A percentile compares a stretch with the other conserved stretches of the same genome.
These are phyloP conservation scores for Podarcis raffonei DNA, from an alignment of 2,113 vertebrate species.

Conservation along the genomic window DNA sequence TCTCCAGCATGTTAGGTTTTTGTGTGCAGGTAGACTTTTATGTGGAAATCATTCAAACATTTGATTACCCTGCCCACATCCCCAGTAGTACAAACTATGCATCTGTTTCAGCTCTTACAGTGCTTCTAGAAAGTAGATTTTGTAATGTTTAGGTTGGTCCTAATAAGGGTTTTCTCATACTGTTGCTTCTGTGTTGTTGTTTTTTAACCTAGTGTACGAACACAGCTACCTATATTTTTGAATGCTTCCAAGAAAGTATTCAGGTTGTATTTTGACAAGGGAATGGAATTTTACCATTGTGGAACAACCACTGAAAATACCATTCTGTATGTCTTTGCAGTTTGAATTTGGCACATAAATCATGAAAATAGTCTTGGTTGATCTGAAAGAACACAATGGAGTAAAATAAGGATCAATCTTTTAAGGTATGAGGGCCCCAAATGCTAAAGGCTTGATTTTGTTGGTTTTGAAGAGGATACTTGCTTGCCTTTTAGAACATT, in stretches of 20 bases:
- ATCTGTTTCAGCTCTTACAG: neutral
- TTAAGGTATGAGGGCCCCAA: neutral
- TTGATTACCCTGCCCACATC: no score
- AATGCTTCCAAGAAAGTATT: neutral
- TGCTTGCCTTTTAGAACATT: constrained; percentile 25
- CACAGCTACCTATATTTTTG: neutral
- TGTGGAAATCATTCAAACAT: neutral
- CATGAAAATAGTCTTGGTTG: neutral
- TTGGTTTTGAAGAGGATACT: neutral
- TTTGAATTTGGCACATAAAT: neutral
- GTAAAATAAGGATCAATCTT: neutral
- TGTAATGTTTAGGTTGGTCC: neutral
- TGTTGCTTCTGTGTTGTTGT: neutral
- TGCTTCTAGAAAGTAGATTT: neutral
- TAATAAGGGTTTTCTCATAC: neutral
- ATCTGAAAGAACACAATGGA: neutral
- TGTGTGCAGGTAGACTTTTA: neutral
- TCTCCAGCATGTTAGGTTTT: neutral
- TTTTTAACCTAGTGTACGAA: neutral
- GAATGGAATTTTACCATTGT: neutral
- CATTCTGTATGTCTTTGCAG: neutral
- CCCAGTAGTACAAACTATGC: neutral
- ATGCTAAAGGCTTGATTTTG: neutral
- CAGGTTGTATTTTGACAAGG: neutral
- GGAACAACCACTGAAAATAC: neutral